phyloP scores from a whole-genome alignment of 2,797 vertebrate species.

The Darevskia nairensis region DNA sequence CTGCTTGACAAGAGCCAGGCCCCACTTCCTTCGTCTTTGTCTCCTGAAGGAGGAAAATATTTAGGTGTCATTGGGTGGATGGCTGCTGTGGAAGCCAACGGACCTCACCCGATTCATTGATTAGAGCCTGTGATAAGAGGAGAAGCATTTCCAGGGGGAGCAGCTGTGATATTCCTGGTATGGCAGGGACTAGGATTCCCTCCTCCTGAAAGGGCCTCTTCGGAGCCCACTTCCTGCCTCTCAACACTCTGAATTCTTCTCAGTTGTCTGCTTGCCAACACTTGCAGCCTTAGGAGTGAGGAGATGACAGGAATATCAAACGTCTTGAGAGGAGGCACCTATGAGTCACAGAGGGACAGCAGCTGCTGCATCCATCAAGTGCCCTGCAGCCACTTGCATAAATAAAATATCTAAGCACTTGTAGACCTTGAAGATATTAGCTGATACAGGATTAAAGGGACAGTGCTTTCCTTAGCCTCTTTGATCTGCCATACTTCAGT shows the following conservation, averaged over 20 bases:
- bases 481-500: background rate
- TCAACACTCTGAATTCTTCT: slow-evolving; percentile 15
- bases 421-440: slow-evolving; percentile 10
- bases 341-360: slow-evolving; percentile 24
- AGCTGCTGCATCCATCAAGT: slow-evolving; percentile 24
- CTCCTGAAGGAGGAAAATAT: slow-evolving; percentile 58
- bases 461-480: slow-evolving; percentile 1
- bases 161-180: background rate
- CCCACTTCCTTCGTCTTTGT: slow-evolving; percentile 59
- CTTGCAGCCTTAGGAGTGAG: background rate
- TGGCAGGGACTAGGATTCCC: fast-evolving
- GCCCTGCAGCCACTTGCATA: slow-evolving; percentile 1
- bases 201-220: background rate
- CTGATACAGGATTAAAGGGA: slow-evolving; percentile 9
- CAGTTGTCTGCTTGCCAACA: slow-evolving; percentile 22
- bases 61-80: slow-evolving; percentile 61
- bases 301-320: slow-evolving; percentile 27
- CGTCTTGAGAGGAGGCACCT: slow-evolving; percentile 9
- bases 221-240: slow-evolving; percentile 12
- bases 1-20: slow-evolving; percentile 75
- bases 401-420: background rate
- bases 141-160: background rate
- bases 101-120: slow-evolving; percentile 26
- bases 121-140: slow-evolving; percentile 18
- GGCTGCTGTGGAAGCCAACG: slow-evolving; percentile 25